Evolutionary conservation across 2,113 vertebrate species (phyloP).

Genomic region (Martes martes): DNA sequence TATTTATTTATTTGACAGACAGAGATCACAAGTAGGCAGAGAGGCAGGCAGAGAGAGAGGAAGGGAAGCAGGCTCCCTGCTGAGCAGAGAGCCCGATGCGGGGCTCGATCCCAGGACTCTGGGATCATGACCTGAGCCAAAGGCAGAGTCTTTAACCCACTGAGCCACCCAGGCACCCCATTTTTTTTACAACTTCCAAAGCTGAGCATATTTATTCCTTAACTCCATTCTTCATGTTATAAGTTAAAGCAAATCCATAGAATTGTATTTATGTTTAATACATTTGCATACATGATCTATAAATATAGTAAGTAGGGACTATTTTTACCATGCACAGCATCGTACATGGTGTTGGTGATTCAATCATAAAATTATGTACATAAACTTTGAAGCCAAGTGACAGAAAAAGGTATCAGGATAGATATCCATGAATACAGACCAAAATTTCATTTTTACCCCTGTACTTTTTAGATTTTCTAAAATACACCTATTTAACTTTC

Average conservation of each 20-base stretch:
- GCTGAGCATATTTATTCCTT: background rate
- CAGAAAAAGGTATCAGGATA: background rate
- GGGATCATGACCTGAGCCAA: no score
- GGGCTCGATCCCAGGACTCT: no score
- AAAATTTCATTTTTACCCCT: background rate
- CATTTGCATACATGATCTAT: background rate
- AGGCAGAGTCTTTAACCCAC: no score
- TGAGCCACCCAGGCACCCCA: no score
- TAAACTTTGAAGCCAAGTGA: background rate
- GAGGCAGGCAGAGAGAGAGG: no score
- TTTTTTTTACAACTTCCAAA: background rate
- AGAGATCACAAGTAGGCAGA: no score
- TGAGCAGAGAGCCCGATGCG: no score
- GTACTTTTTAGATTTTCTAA: no score
- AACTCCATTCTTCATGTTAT: background rate
- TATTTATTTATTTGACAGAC: no score
- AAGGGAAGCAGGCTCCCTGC: no score
- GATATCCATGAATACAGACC: background rate
- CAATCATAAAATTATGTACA: background rate
- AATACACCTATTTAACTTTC: no score
- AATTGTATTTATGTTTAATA: background rate
- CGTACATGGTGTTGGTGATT: background rate
- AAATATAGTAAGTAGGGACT: background rate
- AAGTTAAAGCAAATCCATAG: background rate
- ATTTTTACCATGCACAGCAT: background rate